Base-by-base conservation (phyloP, 2,113 vertebrate species). In the Engraulis encrasicolus region DNA sequence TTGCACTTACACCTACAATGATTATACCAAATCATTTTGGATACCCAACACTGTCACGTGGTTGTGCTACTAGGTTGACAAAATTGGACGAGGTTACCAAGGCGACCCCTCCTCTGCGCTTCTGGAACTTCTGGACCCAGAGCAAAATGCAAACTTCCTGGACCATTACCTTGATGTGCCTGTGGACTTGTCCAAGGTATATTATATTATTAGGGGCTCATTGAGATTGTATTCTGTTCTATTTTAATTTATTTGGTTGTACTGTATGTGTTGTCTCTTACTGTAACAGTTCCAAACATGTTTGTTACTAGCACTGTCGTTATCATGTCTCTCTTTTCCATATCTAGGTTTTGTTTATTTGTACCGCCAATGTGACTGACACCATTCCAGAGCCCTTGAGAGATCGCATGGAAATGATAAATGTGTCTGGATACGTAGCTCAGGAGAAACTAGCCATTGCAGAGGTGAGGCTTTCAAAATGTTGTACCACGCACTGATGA, bases 381-480 rank as follows among this genome's bases (percentile, higher is more conserved):
- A 99, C 98, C 87, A 99, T 99, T 90, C 98, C 98, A 0, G 98
- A 99, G 93, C 98, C 98, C 0, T 94, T 99, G 81, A 83, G 97
- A 85, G 98, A 99, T 89, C 93, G 98, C n/a, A 99, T 99, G 98
- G 98, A 99, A 90, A 97, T 99, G 96, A 99, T 99, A 88, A 99
- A 97, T 0, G 93, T 99, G 18, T 99, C 98, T 0, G 98, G 98
- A 91, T 99, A 99, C 0, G 98, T 99, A 52, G 98, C 97, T 14
- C 96, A 99, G 91, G 98, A 99, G 92, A 99, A 99, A 86, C 93
- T 99, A 78, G 98, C 96, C 19, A 99, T 99, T 0, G 98, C 98
- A 0, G 97, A 99, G 96, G 98, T 98, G 87, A 89, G 23, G 5
- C 15, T n/a, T 14, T 1, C 0, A 78, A 71, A 50, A 19, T 66